These are phyloP conservation scores for Drymodes brunneopygia DNA, from an alignment of 2,113 vertebrate species.

Conservation along the genomic window DNA sequence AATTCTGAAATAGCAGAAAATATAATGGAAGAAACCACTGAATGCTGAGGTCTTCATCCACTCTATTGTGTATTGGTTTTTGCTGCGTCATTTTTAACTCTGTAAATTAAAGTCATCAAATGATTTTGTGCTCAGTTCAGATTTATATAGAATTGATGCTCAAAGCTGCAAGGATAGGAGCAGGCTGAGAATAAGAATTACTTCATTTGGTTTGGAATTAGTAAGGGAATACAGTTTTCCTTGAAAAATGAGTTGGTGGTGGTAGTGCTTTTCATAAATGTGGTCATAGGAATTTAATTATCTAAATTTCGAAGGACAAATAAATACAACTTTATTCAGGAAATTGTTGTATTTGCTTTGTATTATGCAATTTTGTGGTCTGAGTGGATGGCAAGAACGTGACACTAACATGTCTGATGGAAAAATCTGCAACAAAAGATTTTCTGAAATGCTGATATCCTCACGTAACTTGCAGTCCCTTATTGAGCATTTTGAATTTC, in stretches of 20 bases:
- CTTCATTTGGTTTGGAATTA: background rate
- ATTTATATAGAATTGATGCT: background rate
- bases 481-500: background rate
- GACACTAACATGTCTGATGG: background rate
- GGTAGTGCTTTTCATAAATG: background rate
- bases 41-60: background rate
- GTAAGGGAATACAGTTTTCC: background rate
- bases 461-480: background rate
- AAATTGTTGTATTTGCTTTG: background rate
- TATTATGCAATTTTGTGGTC: background rate
- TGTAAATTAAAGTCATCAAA: background rate
- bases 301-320: background rate
- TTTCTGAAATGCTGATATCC: background rate
- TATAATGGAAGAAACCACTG: background rate
- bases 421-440: background rate
- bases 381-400: background rate
- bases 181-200: background rate
- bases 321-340: background rate
- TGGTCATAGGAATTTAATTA: background rate
- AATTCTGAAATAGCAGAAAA: background rate
- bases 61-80: background rate
- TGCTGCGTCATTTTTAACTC: background rate
- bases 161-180: background rate
- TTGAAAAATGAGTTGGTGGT: background rate
- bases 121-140: background rate